These are phyloP conservation scores for Notoglanidium macrostoma DNA, from an alignment of 2,797 vertebrate species.

Conservation along the genomic window DNA sequence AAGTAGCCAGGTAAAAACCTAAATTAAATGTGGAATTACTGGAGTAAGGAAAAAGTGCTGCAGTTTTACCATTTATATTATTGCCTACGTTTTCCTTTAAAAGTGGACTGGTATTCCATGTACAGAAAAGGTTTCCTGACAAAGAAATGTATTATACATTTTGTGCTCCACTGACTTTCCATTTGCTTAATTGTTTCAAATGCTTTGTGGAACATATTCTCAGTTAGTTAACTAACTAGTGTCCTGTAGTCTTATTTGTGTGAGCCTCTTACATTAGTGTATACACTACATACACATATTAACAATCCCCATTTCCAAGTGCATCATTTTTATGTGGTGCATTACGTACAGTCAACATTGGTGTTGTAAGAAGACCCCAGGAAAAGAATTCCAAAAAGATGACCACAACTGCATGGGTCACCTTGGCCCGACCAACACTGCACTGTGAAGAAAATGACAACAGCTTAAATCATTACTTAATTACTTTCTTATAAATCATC, in stretches of 20 bases:
- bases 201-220: not conserved
- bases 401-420: conserved; percentile 93
- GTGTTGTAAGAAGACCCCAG: conserved; percentile 93
- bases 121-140: not conserved
- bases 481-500: not conserved
- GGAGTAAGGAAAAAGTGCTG: not conserved
- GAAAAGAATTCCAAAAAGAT: conserved; percentile 98
- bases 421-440: conserved; percentile 84
- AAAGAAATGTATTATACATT: not conserved
- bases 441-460: conserved; percentile 59
- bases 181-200: not conserved
- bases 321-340: not conserved
- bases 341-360: conserved; percentile 84
- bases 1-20: not conserved
- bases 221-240: not conserved
- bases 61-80: not conserved
- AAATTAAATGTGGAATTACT: not conserved
- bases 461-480: not conserved
- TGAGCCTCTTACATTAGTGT: not conserved
- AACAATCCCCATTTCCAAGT: not conserved
- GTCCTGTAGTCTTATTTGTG: not conserved
- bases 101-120: not conserved
- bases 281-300: not conserved
- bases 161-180: not conserved
- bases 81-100: not conserved